Evolutionary conservation across 1,140 invertebrate genomes (phyloP).

Genomic region (Whitmania pigra): DNA sequence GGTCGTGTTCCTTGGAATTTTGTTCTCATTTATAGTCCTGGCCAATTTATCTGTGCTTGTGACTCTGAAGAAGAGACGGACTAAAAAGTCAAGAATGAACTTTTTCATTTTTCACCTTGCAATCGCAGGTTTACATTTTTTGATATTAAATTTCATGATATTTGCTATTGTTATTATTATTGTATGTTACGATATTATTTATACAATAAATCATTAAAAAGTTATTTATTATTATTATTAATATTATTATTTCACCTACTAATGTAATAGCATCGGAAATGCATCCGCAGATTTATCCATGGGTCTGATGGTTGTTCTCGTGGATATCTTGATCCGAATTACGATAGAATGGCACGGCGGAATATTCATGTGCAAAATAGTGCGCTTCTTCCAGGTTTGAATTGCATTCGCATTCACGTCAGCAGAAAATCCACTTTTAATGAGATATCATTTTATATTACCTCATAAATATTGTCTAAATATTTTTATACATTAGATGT

Average conservation of each 20-base stretch:
- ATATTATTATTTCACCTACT: background rate
- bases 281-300: constrained; percentile 29
- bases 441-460: too few relatives aligned
- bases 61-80: constrained; percentile 12
- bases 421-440: too few relatives aligned
- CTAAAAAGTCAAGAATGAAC: constrained; percentile 23
- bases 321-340: constrained; percentile 34
- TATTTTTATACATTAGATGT: too few relatives aligned
- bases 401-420: too few relatives aligned
- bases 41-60: constrained; percentile 19
- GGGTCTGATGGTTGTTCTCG: constrained; percentile 33
- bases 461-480: too few relatives aligned
- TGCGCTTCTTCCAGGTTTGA: constrained; percentile 31
- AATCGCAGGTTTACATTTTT: constrained; percentile 19
- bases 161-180: background rate
- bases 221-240: too few relatives aligned
- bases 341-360: constrained; percentile 33
- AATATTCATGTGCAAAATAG: constrained; percentile 31
- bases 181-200: too few relatives aligned
- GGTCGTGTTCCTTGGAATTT: constrained; percentile 15
- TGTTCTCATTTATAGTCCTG: constrained; percentile 22
- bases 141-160: background rate
- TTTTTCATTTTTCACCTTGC: constrained; percentile 25
- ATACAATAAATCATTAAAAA: too few relatives aligned
- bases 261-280: background rate